These are phyloP conservation scores for Poecilia wingei DNA, from an alignment of 2,797 vertebrate genomes.

Conservation along the genomic window DNA sequence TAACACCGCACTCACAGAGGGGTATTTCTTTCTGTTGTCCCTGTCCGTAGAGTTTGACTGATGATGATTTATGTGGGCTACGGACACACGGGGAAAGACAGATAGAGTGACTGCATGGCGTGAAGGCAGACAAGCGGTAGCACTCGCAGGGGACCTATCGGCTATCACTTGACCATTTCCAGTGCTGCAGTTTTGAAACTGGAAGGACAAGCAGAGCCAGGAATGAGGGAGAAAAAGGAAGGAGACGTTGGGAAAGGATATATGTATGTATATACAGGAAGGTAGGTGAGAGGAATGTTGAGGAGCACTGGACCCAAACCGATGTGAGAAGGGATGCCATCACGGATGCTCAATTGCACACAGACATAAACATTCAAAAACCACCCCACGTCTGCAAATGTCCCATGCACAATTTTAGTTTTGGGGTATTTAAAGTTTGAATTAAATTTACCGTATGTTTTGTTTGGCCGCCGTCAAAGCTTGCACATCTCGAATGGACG, in stretches of 20 bases:
- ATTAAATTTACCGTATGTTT: slow-evolving; percentile 64
- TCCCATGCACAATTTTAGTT: slow-evolving; percentile 56
- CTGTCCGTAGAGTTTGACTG: slow-evolving; percentile 57
- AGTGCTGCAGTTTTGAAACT: slow-evolving; percentile 42
- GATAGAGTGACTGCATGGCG: slow-evolving; percentile 63
- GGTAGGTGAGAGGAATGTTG: slow-evolving; percentile 53
- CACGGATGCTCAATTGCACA: slow-evolving; percentile 74
- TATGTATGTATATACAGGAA: slow-evolving; percentile 42
- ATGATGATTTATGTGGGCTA: slow-evolving; percentile 79
- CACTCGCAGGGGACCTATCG: slow-evolving; percentile 69
- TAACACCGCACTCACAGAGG: slow-evolving; percentile 82
- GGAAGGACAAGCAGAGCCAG: slow-evolving; percentile 27
- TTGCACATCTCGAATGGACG: slow-evolving; percentile 9
- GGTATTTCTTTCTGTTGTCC: slow-evolving; percentile 65
- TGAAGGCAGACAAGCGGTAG: slow-evolving; percentile 55
- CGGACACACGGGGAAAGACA: slow-evolving; percentile 59
- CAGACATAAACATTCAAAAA: slow-evolving; percentile 74
- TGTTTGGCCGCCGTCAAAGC: slow-evolving; percentile 46
- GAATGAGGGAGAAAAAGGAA: slow-evolving; percentile 41
- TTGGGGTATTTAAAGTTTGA: slow-evolving; percentile 43
- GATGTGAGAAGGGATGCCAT: slow-evolving; percentile 42
- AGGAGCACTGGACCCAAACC: slow-evolving; percentile 55
- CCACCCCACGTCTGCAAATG: slow-evolving; percentile 55
- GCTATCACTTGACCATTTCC: slow-evolving; percentile 55
- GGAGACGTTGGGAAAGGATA: slow-evolving; percentile 37